A percentile compares a stretch with the other conserved stretches of the same genome.
Evolutionary conservation across 2,888 invertebrate genomes (phyloP).

Genomic region (Seladonia tumulorum): DNA sequence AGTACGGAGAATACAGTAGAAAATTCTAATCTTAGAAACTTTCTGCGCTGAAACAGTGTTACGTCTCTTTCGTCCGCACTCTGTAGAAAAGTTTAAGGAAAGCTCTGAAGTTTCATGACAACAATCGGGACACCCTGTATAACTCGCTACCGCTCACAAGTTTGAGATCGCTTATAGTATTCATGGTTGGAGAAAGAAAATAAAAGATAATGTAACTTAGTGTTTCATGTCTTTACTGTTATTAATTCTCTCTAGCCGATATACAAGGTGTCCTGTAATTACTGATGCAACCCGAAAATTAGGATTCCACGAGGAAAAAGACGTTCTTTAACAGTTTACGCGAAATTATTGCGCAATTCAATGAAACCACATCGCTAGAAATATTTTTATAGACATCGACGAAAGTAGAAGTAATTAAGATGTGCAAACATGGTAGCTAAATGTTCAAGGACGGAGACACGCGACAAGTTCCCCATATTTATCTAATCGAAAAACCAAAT

Average conservation of each 20-base stretch:
- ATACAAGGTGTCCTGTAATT: slow-evolving; percentile 1
- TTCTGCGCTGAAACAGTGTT: neutral
- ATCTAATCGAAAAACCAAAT: neutral
- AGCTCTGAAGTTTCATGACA: neutral
- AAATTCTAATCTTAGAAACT: neutral
- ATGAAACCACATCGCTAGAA: neutral
- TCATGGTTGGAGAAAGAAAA: slow-evolving; percentile 20
- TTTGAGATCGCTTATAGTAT: slow-evolving; percentile 22
- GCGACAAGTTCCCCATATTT: neutral
- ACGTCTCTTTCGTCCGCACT: neutral
- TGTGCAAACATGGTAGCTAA: neutral
- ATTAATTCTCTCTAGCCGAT: slow-evolving; percentile 14
- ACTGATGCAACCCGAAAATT: neutral
- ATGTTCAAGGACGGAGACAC: neutral
- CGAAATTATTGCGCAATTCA: neutral
- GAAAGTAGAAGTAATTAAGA: neutral
- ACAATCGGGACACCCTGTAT: slow-evolving; percentile 14
- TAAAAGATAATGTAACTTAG: slow-evolving; percentile 22
- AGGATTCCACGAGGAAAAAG: neutral
- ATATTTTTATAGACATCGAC: slow-evolving; percentile 4
- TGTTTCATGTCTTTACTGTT: slow-evolving; percentile 11
- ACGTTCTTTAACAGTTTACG: neutral
- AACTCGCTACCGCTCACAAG: slow-evolving; percentile 19
- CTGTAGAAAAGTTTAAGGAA: neutral
- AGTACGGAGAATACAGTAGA: neutral